Conservation (phyloP, 2,797 vertebrate species). For the Pygocentrus nattereri region DNA sequence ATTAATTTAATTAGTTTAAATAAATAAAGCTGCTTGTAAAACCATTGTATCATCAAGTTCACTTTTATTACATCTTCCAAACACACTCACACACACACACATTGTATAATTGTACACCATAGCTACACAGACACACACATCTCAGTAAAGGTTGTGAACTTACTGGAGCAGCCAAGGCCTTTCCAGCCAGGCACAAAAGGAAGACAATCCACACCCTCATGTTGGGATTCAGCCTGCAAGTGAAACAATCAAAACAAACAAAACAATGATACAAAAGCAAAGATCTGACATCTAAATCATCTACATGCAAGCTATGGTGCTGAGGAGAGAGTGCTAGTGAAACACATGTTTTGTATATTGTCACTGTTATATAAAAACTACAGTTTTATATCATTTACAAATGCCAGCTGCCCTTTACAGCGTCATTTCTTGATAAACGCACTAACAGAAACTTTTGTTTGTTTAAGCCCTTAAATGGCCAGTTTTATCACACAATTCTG, state of each 20-base stretch:
- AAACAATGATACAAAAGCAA: background rate
- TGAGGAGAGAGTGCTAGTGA: background rate
- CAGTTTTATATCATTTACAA: too few relatives aligned
- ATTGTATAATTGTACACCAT: background rate
- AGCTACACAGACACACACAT: conserved; percentile 29
- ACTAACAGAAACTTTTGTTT: too few relatives aligned
- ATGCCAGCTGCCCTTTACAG: too few relatives aligned
- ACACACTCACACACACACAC: conserved; percentile 17
- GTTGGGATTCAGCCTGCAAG: conserved; percentile 79
- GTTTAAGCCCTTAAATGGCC: too few relatives aligned
- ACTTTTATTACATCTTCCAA: conserved; percentile 29
- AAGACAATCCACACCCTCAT: conserved; percentile 98
- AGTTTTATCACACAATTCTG: too few relatives aligned
- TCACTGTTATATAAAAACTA: too few relatives aligned
- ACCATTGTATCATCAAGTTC: conserved; percentile 27
- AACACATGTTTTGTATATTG: too few relatives aligned
- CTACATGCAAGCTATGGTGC: background rate
- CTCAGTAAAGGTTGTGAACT: conserved; percentile 69
- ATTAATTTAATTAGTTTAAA: conserved; percentile 31
- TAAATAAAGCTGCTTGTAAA: conserved; percentile 31
- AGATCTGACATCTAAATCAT: background rate
- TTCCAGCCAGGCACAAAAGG: conserved; percentile 92
- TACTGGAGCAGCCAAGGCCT: conserved; percentile 90
- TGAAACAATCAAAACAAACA: too few relatives aligned
- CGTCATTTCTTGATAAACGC: too few relatives aligned